Conservation (phyloP, 64 coral and sea anemone genomes). For the Exaiptasia diaphana region DNA sequence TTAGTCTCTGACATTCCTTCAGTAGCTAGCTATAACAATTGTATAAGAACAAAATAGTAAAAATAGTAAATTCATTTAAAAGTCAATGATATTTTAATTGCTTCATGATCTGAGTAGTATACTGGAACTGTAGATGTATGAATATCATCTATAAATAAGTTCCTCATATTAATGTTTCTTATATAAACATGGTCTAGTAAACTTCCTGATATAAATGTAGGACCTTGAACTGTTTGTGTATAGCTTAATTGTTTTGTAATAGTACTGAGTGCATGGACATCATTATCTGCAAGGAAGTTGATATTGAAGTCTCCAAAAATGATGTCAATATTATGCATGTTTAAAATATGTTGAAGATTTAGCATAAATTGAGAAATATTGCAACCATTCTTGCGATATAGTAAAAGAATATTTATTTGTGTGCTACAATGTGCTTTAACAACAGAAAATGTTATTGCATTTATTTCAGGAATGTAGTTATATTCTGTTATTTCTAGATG, state of each 20-base stretch:
- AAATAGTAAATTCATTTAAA: too few relatives aligned
- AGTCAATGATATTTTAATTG: too few relatives aligned
- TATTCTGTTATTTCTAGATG: background rate
- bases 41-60: too few relatives aligned
- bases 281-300: constrained; percentile 1
- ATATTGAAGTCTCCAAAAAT: constrained; percentile 50
- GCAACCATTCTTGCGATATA: background rate
- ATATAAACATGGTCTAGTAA: constrained; percentile 40
- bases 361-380: background rate
- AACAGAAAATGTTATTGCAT: constrained; percentile 23
- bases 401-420: background rate
- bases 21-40: too few relatives aligned
- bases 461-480: constrained; percentile 23
- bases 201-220: constrained; percentile 26
- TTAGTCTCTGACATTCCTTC: too few relatives aligned
- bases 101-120: too few relatives aligned
- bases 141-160: too few relatives aligned
- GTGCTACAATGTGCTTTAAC: background rate
- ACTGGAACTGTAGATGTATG: too few relatives aligned
- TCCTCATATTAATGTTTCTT: too few relatives aligned
- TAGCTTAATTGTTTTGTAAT: background rate
- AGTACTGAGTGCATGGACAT: background rate
- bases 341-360: background rate
- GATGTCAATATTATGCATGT: constrained; percentile 5
- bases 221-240: background rate